A percentile compares a stretch with the other conserved stretches of the same genome.
Conservation (phyloP, 2,113 vertebrate genomes). For the Naja naja region DNA sequence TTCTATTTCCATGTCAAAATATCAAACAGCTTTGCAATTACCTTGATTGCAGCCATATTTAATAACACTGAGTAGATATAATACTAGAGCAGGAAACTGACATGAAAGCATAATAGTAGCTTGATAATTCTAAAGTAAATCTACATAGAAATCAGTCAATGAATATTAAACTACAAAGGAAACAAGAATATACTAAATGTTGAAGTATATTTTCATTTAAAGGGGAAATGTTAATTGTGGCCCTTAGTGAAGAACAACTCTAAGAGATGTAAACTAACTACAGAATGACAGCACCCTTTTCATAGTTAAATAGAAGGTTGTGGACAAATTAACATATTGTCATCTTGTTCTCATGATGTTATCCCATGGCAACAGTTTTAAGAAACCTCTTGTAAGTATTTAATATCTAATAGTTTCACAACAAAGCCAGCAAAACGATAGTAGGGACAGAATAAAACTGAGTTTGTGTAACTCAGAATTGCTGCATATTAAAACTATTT, state of each 20-base stretch:
- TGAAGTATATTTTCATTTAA: neutral
- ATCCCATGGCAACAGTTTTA: constrained; percentile 62
- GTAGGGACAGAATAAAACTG: constrained; percentile 42
- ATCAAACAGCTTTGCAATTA: constrained; percentile 1
- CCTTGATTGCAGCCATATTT: neutral
- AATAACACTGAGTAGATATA: neutral
- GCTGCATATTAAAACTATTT: neutral
- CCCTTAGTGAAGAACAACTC: constrained; percentile 10
- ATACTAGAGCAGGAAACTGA: neutral
- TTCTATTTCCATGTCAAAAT: neutral
- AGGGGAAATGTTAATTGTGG: constrained; percentile 18
- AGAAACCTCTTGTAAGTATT: constrained; percentile 57
- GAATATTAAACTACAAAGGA: neutral
- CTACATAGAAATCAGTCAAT: rapidly evolving
- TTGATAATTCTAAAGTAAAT: neutral
- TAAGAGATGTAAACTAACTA: constrained; percentile 11
- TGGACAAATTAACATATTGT: constrained; percentile 36
- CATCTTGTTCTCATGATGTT: constrained; percentile 40
- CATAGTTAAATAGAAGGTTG: constrained; percentile 47
- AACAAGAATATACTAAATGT: neutral
- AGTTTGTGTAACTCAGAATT: constrained; percentile 26
- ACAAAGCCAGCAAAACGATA: constrained; percentile 50
- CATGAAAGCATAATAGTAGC: rapidly evolving
- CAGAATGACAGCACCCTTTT: constrained; percentile 21
- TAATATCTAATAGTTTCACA: constrained; percentile 56